These are phyloP conservation scores for Drosophila ustulata DNA, from an alignment of 2,888 invertebrate species.

Conservation along the genomic window DNA sequence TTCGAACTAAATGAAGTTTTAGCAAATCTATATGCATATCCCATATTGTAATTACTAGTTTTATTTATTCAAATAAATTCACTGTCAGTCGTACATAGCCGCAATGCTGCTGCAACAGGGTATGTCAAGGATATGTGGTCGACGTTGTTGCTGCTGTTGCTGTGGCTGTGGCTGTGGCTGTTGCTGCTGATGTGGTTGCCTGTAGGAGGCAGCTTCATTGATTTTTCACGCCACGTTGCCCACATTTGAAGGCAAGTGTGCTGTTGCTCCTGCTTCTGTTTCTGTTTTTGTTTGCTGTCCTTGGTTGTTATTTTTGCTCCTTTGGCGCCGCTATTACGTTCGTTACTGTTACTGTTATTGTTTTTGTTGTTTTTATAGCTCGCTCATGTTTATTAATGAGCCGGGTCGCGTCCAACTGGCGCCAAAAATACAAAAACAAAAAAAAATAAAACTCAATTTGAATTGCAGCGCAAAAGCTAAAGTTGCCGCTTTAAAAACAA, in stretches of 20 bases:
- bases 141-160: not conserved
- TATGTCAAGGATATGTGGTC: conserved; percentile 16
- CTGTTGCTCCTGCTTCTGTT: conserved; percentile 11
- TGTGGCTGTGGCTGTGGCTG: conserved; percentile 2
- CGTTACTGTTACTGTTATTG: conserved; percentile 6
- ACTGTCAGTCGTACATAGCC: not conserved
- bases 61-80: too few species aligned
- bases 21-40: too few species aligned
- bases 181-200: conserved; percentile 21
- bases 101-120: conserved; percentile 1
- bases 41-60: too few species aligned
- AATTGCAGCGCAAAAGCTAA: conserved; percentile 36
- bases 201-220: conserved; percentile 60
- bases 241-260: conserved; percentile 25
- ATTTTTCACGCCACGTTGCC: conserved; percentile 63
- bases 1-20: too few species aligned
- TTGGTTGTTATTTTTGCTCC: conserved; percentile 68
- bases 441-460: conserved; percentile 8
- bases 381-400: conserved; percentile 66
- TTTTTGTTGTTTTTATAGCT: conserved; percentile 38
- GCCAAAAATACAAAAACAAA: conserved; percentile 30
- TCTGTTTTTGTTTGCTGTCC: conserved; percentile 49
- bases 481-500: conserved; percentile 22
- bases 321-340: conserved; percentile 42
- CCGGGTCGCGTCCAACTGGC: conserved; percentile 63